These are phyloP conservation scores for Parasteatoda tepidariorum DNA, from an alignment of 1,140 invertebrate species.

Conservation along the genomic window DNA sequence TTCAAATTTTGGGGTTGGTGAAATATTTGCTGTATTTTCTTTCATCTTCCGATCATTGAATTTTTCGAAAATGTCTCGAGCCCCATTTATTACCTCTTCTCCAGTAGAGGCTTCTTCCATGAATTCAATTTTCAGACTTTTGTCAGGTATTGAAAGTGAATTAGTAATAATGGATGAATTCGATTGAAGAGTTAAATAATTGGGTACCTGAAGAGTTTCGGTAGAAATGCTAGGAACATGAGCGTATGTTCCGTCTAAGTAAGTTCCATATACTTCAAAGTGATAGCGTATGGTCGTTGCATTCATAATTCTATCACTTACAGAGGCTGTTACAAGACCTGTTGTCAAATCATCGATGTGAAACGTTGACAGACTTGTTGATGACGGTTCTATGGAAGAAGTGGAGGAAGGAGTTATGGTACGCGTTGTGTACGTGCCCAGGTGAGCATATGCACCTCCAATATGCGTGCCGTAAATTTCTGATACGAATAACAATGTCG, in stretches of 20 bases:
- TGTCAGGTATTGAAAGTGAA: background rate
- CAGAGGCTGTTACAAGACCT: constrained; percentile 39
- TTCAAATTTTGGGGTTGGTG: constrained; percentile 10
- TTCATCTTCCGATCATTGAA: background rate
- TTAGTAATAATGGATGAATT: constrained; percentile 65
- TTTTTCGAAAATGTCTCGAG: constrained; percentile 76
- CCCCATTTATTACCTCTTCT: constrained; percentile 76
- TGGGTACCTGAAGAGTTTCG: constrained; percentile 17
- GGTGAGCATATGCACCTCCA: constrained; percentile 70
- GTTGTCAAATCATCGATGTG: constrained; percentile 38
- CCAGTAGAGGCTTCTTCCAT: constrained; percentile 61
- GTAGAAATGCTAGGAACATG: constrained; percentile 72
- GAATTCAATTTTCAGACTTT: constrained; percentile 64
- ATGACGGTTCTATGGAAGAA: background rate
- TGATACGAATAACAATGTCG: constrained; percentile 67
- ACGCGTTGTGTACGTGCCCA: constrained; percentile 67
- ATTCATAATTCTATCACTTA: constrained; percentile 26
- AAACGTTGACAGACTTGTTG: constrained; percentile 3
- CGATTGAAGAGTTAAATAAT: background rate
- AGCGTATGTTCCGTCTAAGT: constrained; percentile 87
- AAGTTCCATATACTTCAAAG: constrained; percentile 83
- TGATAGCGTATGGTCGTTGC: constrained; percentile 43
- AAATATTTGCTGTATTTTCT: background rate
- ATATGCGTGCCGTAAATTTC: constrained; percentile 69
- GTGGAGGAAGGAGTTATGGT: background rate